Base-by-base conservation (phyloP, 2,113 vertebrate genomes). In the Eptesicus fuscus region DNA sequence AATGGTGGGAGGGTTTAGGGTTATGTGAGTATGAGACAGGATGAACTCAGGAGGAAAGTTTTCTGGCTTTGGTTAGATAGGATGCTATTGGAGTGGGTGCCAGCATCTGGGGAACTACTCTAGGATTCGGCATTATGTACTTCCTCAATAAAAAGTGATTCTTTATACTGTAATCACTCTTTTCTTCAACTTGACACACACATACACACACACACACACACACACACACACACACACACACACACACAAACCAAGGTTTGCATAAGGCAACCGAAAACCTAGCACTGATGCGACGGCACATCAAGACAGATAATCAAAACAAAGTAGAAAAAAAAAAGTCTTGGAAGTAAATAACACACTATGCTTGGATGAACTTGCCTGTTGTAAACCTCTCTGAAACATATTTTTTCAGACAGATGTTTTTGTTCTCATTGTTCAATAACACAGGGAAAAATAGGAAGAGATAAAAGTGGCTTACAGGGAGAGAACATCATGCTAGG, bases 331-430 rank as follows among this genome's bases (percentile, higher is more conserved):
- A 95, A n/a, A n/a, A 83, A 77, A 28, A 51, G 25, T 67, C 79
- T 85, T 37, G 17, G 35, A 8, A 84, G 22, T n/a, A 97, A 93
- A 94, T 94, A 77, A 91, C 28, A 93, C n/a, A 79, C 5, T 42
- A 74, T 61, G 65, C 71, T 80, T 88, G 11, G 14, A 73, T 90
- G 78, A 70, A 93, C 9, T 73, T 91, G 40, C 20, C 35, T 86
- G 85, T 61, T 22, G 3, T n/a, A 94, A 44, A 88, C 51, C 73
- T 90, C 65, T 79, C 23, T 7, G 14, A 78, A 80, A 94, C 61
- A 23, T 59, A 40, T 71, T 49, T 85, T 97, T 93, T 84, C 40
- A 94, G 30, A 67, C 9, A 80, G 22, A 96, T 87, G 40, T n/a
- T 95, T 94, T 91, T 73, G 32, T 88, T 91, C 47, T 73, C 20